A percentile compares a stretch with the other conserved stretches of the same genome.
Conservation (phyloP, 23 tunicate genomes). For the Pegea sp. region DNA sequence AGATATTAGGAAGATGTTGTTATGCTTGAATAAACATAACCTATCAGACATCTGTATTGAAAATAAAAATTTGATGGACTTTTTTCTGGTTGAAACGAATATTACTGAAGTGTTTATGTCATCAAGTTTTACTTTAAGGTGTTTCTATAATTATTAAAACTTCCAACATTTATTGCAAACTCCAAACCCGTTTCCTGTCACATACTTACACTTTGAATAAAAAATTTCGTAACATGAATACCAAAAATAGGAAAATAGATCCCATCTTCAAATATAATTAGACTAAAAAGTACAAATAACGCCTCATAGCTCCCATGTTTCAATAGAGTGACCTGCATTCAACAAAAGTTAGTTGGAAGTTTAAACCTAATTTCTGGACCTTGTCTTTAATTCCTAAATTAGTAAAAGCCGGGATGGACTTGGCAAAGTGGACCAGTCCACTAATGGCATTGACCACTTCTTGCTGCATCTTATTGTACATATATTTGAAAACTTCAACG, state of each 20-base stretch:
- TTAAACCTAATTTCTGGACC: too few relatives aligned
- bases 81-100: too few relatives aligned
- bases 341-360: too few relatives aligned
- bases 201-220: conserved; percentile 15
- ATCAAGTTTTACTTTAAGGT: too few relatives aligned
- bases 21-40: too few relatives aligned
- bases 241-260: conserved; percentile 20
- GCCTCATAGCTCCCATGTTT: conserved; percentile 86
- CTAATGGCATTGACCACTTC: conserved; percentile 26
- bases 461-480: conserved; percentile 18
- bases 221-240: conserved; percentile 23
- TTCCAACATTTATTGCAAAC: too few relatives aligned
- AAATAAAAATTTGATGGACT: too few relatives aligned
- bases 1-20: too few relatives aligned
- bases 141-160: too few relatives aligned
- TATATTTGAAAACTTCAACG: conserved; percentile 7
- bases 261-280: conserved; percentile 25
- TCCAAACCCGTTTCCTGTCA: too few relatives aligned
- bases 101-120: too few relatives aligned
- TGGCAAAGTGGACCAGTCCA: conserved; percentile 52
- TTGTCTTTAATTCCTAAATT: conserved; percentile 32
- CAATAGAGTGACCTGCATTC: conserved; percentile 42
- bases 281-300: conserved; percentile 34
- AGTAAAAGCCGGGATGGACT: conserved; percentile 37
- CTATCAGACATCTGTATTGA: too few relatives aligned